Evolutionary conservation across 2,797 vertebrate species (phyloP).

Genomic region (Crenichthys baileyi): DNA sequence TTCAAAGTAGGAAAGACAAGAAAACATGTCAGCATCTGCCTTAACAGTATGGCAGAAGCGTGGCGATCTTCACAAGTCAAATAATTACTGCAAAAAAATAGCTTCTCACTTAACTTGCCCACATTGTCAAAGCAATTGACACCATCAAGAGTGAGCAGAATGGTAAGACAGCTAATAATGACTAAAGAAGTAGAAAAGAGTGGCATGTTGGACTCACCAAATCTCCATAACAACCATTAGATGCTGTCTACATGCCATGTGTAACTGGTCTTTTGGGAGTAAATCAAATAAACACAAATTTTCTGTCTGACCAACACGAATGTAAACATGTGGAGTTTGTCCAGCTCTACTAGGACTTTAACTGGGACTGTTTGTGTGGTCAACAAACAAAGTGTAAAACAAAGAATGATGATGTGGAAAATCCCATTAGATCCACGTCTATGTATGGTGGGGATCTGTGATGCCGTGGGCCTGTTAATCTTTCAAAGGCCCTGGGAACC

Average conservation of each 20-base stretch:
- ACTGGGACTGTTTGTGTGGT: neutral
- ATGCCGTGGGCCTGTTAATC: neutral
- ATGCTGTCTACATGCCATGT: neutral
- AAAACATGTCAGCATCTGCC: too few relatives aligned
- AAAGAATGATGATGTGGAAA: neutral
- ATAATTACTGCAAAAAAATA: too few relatives aligned
- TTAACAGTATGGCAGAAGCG: too few relatives aligned
- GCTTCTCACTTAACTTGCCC: neutral
- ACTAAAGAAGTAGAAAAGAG: neutral
- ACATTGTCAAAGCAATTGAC: neutral
- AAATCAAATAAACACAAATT: neutral
- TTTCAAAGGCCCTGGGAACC: neutral
- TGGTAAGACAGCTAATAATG: neutral
- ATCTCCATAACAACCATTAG: neutral
- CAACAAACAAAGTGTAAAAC: neutral
- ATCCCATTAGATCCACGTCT: neutral
- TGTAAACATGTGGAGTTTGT: neutral
- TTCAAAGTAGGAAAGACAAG: too few relatives aligned
- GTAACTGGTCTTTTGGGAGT: neutral
- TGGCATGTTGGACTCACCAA: neutral
- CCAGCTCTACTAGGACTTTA: neutral
- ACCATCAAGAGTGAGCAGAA: neutral
- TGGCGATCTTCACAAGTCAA: too few relatives aligned
- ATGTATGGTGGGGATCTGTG: neutral
- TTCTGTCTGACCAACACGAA: neutral